Conservation (phyloP, 2,888 invertebrate species). For the Caenorhabditis sinica region DNA sequence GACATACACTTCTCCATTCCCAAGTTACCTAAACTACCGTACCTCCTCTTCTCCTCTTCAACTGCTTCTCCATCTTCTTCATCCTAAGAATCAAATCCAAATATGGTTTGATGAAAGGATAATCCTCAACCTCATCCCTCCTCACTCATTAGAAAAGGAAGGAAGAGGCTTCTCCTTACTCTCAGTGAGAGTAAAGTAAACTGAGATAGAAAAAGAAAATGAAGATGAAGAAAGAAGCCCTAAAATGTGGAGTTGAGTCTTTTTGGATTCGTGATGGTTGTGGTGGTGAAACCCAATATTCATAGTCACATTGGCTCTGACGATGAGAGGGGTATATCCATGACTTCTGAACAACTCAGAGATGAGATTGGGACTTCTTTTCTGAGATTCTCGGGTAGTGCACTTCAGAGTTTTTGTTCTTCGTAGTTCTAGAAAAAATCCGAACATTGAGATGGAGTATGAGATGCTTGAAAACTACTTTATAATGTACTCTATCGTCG, state of each 20-base stretch:
- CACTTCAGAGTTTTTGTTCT: not conserved
- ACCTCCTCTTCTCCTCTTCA: not conserved
- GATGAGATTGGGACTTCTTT: slow-evolving; percentile 22
- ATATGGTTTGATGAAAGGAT: slow-evolving; percentile 38
- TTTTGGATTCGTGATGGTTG: slow-evolving; percentile 44
- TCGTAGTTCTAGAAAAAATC: not conserved
- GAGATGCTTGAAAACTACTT: no score
- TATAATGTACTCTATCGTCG: not conserved
- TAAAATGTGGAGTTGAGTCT: slow-evolving; percentile 13
- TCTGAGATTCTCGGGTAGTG: not conserved
- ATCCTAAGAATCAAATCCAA: slow-evolving; percentile 2
- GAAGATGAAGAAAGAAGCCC: slow-evolving; percentile 41
- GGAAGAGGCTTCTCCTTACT: slow-evolving; percentile 45
- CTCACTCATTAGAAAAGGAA: slow-evolving; percentile 48
- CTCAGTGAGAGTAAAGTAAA: slow-evolving; percentile 49
- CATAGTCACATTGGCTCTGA: slow-evolving; percentile 54
- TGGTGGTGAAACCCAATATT: slow-evolving; percentile 63
- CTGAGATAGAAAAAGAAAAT: slow-evolving; percentile 43
- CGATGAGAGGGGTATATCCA: slow-evolving; percentile 56
- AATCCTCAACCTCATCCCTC: slow-evolving; percentile 45
- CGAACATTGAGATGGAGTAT: no score
- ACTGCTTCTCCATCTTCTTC: slow-evolving; percentile 1
- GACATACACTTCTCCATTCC: no score
- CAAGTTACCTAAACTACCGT: slow-evolving; percentile 11
- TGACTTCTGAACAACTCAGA: slow-evolving; percentile 43